These are phyloP conservation scores for Cyphomyrmex costatus DNA, from an alignment of 1,140 invertebrate genomes.

Conservation along the genomic window DNA sequence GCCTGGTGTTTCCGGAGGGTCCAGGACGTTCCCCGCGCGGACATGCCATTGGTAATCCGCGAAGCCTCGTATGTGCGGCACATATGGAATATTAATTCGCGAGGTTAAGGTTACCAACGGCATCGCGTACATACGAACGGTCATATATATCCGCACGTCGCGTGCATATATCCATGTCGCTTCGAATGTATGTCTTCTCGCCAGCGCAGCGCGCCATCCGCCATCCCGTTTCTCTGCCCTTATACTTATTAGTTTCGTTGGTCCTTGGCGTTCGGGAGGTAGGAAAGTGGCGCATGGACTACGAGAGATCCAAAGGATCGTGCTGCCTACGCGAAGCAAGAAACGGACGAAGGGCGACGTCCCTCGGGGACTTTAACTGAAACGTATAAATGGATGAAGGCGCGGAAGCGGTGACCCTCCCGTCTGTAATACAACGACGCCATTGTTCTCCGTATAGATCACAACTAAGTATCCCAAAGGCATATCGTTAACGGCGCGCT, in stretches of 20 bases:
- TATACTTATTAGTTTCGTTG: constrained; percentile 85
- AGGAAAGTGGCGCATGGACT: constrained; percentile 64
- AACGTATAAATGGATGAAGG: constrained; percentile 66
- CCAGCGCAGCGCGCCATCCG: constrained; percentile 48
- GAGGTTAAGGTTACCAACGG: constrained; percentile 78
- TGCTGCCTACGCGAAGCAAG: constrained; percentile 23
- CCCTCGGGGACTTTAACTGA: constrained; percentile 66
- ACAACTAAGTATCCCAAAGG: constrained; percentile 42
- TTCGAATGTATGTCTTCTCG: constrained; percentile 67
- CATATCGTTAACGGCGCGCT: constrained; percentile 21
- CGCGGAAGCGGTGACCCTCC: constrained; percentile 42
- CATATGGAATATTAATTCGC: constrained; percentile 84
- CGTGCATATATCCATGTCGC: constrained; percentile 66
- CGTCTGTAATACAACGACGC: constrained; percentile 41
- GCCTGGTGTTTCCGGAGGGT: constrained; percentile 73
- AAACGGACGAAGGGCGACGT: constrained; percentile 54
- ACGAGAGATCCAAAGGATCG: constrained; percentile 60
- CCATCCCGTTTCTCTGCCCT: constrained; percentile 73
- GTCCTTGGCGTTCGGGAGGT: constrained; percentile 42
- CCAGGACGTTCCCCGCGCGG: constrained; percentile 48
- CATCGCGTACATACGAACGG: constrained; percentile 14
- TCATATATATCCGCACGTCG: constrained; percentile 3
- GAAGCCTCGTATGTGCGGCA: constrained; percentile 66
- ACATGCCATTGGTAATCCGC: constrained; percentile 79
- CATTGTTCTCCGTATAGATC: constrained; percentile 50